phyloP scores from a whole-genome alignment of 2,113 vertebrate genomes.

The Tachysurus vachellii region DNA sequence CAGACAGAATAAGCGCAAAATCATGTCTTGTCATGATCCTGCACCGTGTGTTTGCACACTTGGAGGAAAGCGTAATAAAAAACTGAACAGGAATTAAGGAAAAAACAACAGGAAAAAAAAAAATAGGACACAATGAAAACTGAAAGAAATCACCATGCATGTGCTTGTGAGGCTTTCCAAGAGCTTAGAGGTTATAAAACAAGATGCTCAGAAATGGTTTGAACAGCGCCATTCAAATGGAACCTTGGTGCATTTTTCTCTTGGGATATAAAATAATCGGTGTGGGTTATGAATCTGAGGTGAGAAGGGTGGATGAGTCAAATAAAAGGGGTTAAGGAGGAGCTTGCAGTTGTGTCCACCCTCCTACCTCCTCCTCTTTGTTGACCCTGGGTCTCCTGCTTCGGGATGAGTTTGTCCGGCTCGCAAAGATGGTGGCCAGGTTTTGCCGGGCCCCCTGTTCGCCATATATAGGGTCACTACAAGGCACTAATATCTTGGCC shows the following conservation, averaged over 20 bases:
- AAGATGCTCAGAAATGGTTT: background rate
- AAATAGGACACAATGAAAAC: background rate
- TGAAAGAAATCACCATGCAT: background rate
- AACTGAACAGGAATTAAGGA: background rate
- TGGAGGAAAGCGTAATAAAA: background rate
- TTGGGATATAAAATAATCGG: no score
- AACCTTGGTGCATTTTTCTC: background rate
- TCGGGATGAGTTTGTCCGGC: conserved; percentile 82
- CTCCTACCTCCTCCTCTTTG: conserved; percentile 98
- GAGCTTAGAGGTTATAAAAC: background rate
- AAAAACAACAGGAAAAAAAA: background rate
- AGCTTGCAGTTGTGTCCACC: conserved; percentile 59
- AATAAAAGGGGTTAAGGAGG: conserved; percentile 44
- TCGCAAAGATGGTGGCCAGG: conserved; percentile 86
- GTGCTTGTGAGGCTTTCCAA: background rate
- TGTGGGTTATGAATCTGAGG: conserved; percentile 43
- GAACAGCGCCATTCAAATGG: background rate
- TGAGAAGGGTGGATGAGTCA: conserved; percentile 26
- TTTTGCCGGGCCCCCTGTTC: conserved; percentile 94
- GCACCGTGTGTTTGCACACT: background rate
- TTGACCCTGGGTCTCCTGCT: conserved; percentile 87
- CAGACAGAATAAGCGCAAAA: background rate
- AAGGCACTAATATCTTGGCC: background rate
- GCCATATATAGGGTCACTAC: conserved; percentile 68
- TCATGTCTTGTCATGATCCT: background rate